Evolutionary conservation across 2,113 vertebrate genomes (phyloP).

Genomic region (Cariama cristata): DNA sequence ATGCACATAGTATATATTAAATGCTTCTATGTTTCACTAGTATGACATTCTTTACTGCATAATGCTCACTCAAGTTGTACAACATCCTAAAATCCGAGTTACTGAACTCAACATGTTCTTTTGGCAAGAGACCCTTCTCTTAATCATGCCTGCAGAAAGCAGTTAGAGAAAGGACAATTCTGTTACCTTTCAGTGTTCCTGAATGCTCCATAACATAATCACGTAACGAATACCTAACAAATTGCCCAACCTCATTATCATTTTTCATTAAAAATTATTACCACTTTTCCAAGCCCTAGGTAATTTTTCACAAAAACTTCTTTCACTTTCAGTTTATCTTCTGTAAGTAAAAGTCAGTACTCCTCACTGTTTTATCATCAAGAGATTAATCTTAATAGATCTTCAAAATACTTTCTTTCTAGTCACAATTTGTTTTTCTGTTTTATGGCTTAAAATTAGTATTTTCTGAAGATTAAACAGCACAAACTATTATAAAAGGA

Average conservation of each 20-base stretch:
- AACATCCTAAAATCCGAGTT: background rate
- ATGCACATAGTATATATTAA: background rate
- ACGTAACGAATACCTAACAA: background rate
- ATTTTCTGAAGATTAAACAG: background rate
- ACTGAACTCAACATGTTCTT: background rate
- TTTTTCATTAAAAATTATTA: background rate
- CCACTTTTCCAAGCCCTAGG: background rate
- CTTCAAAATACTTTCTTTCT: background rate
- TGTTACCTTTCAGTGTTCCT: background rate
- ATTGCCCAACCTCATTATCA: background rate
- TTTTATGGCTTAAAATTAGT: background rate
- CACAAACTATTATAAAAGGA: background rate
- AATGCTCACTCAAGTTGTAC: background rate
- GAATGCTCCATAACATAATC: background rate
- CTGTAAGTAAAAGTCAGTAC: background rate
- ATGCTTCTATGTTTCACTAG: background rate
- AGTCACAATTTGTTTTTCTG: background rate
- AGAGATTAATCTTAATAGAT: background rate
- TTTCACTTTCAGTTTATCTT: background rate
- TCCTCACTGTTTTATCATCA: background rate
- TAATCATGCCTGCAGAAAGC: background rate
- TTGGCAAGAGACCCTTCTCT: background rate
- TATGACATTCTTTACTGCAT: background rate
- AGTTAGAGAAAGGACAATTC: background rate
- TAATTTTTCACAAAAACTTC: background rate